These are phyloP conservation scores for Syngnathus typhle DNA, from an alignment of 2,113 vertebrate genomes.

Conservation along the genomic window DNA sequence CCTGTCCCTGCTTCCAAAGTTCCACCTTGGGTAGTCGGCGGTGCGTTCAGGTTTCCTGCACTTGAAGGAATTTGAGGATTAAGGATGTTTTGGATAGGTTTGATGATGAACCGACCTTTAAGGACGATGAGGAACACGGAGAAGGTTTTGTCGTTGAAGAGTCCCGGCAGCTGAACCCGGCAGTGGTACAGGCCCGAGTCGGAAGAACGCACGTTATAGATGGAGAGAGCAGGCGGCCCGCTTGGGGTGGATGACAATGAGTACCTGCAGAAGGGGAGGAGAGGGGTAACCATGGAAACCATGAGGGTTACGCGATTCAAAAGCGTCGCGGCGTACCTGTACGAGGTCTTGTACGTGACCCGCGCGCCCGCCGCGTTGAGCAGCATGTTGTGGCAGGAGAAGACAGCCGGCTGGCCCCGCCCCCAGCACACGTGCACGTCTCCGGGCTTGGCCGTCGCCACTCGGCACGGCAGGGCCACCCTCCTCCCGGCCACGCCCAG, in stretches of 20 bases:
- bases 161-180: conserved; percentile 58
- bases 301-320: not conserved
- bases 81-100: no score
- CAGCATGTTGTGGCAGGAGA: conserved; percentile 44
- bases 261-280: conserved; percentile 22
- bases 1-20: not conserved
- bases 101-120: conserved; percentile 29
- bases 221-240: conserved; percentile 45
- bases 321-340: conserved; percentile 19
- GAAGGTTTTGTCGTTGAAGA: conserved; percentile 61
- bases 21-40: not conserved
- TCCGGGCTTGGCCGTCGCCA: not conserved
- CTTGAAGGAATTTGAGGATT: not conserved
- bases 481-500: conserved; percentile 34
- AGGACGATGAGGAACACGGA: conserved; percentile 53
- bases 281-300: not conserved
- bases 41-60: conserved; percentile 2
- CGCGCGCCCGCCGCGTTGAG: not conserved
- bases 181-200: conserved; percentile 66
- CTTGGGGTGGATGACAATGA: not conserved
- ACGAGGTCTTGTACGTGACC: conserved; percentile 30
- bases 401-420: conserved; percentile 33
- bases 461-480: conserved; percentile 32
- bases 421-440: conserved; percentile 51
- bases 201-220: conserved; percentile 7